Conservation (phyloP, 2,113 vertebrate species). For the Alligator mississippiensis region DNA sequence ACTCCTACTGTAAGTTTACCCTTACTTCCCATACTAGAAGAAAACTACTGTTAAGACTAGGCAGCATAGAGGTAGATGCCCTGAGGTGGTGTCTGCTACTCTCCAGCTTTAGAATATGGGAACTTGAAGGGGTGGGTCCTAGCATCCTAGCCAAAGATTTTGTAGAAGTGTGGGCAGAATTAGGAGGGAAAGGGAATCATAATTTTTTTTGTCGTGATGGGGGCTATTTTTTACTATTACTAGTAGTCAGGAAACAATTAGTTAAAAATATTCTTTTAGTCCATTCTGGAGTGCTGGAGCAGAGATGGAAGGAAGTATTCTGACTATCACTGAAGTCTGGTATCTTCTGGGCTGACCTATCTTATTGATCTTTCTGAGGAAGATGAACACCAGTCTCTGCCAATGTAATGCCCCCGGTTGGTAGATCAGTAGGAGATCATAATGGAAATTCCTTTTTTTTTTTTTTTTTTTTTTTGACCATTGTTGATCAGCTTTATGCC, state of each 20-base stretch:
- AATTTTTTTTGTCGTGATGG: neutral
- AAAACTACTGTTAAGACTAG: neutral
- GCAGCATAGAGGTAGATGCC: neutral
- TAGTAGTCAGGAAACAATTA: no score
- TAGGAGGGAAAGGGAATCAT: fast-evolving
- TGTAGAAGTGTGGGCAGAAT: neutral
- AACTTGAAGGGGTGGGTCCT: neutral
- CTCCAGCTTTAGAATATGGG: neutral
- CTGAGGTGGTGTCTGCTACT: neutral
- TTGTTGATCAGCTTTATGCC: neutral
- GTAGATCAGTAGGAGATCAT: neutral
- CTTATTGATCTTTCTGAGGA: neutral
- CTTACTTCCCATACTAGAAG: neutral
- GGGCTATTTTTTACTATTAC: neutral
- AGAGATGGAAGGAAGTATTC: neutral
- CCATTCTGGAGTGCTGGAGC: neutral
- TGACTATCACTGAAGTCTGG: neutral
- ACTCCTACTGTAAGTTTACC: neutral
- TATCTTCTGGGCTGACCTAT: neutral
- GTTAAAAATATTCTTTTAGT: no score
- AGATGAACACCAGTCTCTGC: neutral
- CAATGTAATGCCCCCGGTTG: neutral
- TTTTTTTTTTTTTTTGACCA: neutral
- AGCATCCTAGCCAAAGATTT: neutral
- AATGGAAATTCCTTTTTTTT: neutral